Evolutionary conservation across 2,113 vertebrate species (phyloP).

Genomic region (Salvator merianae): DNA sequence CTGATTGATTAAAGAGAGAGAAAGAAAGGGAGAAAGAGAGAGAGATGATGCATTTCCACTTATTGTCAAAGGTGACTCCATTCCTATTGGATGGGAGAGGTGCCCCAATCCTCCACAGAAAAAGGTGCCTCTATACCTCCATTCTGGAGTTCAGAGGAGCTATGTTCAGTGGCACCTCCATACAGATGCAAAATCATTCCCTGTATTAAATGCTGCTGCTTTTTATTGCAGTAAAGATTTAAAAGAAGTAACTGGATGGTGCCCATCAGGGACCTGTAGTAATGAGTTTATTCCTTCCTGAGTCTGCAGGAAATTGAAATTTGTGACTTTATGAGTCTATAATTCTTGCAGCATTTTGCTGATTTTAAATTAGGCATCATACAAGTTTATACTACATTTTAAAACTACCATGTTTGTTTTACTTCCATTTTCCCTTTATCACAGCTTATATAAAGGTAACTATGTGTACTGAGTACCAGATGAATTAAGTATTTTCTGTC

Average conservation of each 20-base stretch:
- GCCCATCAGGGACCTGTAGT: not conserved
- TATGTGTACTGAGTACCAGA: not conserved
- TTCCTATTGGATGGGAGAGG: too few relatives aligned
- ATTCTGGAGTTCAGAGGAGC: too few relatives aligned
- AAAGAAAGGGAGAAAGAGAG: too few relatives aligned
- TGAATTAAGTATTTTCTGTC: slow-evolving; percentile 27
- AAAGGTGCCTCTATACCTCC: too few relatives aligned
- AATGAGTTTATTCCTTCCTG: not conserved
- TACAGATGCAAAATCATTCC: too few relatives aligned
- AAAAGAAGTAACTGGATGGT: not conserved
- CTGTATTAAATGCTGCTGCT: not conserved
- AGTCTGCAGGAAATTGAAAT: not conserved
- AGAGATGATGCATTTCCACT: too few relatives aligned
- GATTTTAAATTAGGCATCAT: not conserved
- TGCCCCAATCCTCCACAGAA: too few relatives aligned
- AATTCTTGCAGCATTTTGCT: not conserved
- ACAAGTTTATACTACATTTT: not conserved
- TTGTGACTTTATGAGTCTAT: not conserved
- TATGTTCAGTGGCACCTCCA: too few relatives aligned
- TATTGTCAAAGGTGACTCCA: too few relatives aligned
- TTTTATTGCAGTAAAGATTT: not conserved
- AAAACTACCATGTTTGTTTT: not conserved
- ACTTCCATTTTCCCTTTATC: not conserved
- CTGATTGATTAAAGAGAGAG: too few relatives aligned
- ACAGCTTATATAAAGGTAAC: not conserved